Percentiles rank a stretch among this genome's conserved stretches.
Conservation (phyloP, 2,888 invertebrate genomes). For the Ophion ventricosus region DNA sequence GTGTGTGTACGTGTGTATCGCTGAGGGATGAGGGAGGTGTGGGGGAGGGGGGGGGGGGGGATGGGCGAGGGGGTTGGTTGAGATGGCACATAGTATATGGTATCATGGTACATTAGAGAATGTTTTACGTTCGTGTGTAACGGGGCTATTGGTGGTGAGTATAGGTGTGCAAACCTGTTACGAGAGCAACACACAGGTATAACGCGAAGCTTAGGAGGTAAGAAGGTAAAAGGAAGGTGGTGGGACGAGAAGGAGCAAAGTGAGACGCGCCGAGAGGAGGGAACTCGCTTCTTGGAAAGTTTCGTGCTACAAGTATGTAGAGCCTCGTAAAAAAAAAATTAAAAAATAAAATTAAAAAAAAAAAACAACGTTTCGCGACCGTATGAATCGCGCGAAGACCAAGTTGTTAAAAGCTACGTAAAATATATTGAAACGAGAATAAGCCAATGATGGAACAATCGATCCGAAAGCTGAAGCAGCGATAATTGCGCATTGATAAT, state of each 20-base stretch:
- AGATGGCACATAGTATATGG: constrained; percentile 20
- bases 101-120: constrained; percentile 39
- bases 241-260: constrained; percentile 36
- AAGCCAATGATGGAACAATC: constrained; percentile 14
- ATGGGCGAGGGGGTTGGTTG: neutral
- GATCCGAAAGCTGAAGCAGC: neutral
- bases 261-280: constrained; percentile 23
- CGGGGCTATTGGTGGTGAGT: constrained; percentile 47
- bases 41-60: too few relatives aligned
- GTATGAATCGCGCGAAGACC: constrained; percentile 13
- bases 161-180: constrained; percentile 63
- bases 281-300: constrained; percentile 59
- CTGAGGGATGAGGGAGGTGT: neutral
- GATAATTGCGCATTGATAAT: neutral
- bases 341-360: too few relatives aligned
- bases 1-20: neutral
- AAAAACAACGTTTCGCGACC: constrained; percentile 40
- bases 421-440: constrained; percentile 10
- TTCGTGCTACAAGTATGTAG: constrained; percentile 13
- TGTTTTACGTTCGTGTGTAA: constrained; percentile 33
- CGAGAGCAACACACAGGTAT: constrained; percentile 34
- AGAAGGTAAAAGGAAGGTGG: constrained; percentile 22
- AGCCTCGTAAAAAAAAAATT: neutral
- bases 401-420: constrained; percentile 3
- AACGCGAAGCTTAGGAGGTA: constrained; percentile 18